phyloP scores from a whole-genome alignment of 2,888 invertebrate species.

The Anagyrus pseudococci region DNA sequence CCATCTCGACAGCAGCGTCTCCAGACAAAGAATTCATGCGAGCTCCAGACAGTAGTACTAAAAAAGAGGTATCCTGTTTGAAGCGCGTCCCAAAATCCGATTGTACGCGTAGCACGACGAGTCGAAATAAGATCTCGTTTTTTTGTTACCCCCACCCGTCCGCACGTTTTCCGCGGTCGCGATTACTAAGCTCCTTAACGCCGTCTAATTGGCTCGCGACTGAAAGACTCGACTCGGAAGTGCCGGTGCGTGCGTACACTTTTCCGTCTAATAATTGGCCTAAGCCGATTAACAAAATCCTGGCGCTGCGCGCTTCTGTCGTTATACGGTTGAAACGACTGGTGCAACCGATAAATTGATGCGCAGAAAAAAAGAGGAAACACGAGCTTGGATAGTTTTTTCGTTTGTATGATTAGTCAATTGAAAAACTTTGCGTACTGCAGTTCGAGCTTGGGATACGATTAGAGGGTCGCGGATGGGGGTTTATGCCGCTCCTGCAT shows the following conservation, averaged over 20 bases:
- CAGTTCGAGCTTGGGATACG: no score
- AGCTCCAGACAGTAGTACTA: no score
- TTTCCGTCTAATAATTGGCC: slow-evolving; percentile 42
- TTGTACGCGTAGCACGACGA: not conserved
- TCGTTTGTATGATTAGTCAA: no score
- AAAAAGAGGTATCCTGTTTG: no score
- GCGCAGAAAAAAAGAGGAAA: no score
- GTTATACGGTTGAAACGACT: not conserved
- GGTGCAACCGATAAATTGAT: not conserved
- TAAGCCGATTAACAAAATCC: slow-evolving; percentile 47
- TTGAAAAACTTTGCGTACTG: no score
- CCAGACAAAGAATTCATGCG: no score
- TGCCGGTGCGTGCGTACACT: slow-evolving; percentile 18
- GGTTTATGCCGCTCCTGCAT: no score
- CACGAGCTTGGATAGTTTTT: no score
- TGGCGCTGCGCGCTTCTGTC: slow-evolving; percentile 1
- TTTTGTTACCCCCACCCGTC: no score
- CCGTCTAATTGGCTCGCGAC: slow-evolving; percentile 43
- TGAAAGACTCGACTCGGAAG: slow-evolving; percentile 3
- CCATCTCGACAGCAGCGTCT: no score
- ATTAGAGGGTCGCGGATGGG: no score
- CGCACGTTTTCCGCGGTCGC: slow-evolving; percentile 27
- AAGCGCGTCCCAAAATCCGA: not conserved
- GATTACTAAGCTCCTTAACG: slow-evolving; percentile 43
- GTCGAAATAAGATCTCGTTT: not conserved